These are phyloP conservation scores for Pheosia tremula DNA, from an alignment of 2,888 invertebrate genomes.

Conservation along the genomic window DNA sequence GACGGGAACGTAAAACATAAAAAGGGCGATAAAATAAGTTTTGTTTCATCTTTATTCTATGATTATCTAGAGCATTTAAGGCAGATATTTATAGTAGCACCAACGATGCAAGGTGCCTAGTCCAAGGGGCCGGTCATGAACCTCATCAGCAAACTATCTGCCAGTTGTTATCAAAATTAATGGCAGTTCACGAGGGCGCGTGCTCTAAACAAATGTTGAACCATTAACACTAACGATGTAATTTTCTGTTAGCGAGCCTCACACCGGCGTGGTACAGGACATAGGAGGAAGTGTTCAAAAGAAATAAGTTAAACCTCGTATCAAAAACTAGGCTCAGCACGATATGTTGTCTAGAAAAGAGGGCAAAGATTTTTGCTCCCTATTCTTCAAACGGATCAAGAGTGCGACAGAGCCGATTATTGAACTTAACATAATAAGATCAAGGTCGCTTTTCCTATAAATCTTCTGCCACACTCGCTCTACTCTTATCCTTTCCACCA, in stretches of 20 bases:
- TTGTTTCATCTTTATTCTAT: too few species aligned
- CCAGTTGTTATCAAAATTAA: conserved; percentile 57
- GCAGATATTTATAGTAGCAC: background rate
- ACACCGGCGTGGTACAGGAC: conserved; percentile 26
- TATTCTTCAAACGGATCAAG: too few species aligned
- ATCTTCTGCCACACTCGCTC: background rate
- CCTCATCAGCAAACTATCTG: conserved; percentile 36
- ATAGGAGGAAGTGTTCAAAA: conserved; percentile 6
- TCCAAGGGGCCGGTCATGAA: conserved; percentile 29
- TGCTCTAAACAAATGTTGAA: conserved; percentile 64
- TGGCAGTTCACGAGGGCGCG: conserved; percentile 57
- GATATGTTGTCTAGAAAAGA: too few species aligned
- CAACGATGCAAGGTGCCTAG: conserved; percentile 5
- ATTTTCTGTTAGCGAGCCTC: conserved; percentile 64
- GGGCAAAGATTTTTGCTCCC: too few species aligned
- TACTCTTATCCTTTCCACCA: conserved; percentile 21
- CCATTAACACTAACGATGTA: conserved; percentile 66
- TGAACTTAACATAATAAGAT: too few species aligned
- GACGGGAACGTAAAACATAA: too few species aligned
- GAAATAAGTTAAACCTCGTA: background rate
- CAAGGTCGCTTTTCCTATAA: background rate
- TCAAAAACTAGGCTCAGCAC: too few species aligned
- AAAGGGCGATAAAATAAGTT: too few species aligned
- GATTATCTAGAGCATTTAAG: background rate
- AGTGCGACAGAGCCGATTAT: too few species aligned